Percentiles rank a stretch among this genome's conserved stretches.
These are phyloP conservation scores for Drosophila longiperda DNA, from an alignment of 2,888 invertebrate genomes.

Conservation along the genomic window DNA sequence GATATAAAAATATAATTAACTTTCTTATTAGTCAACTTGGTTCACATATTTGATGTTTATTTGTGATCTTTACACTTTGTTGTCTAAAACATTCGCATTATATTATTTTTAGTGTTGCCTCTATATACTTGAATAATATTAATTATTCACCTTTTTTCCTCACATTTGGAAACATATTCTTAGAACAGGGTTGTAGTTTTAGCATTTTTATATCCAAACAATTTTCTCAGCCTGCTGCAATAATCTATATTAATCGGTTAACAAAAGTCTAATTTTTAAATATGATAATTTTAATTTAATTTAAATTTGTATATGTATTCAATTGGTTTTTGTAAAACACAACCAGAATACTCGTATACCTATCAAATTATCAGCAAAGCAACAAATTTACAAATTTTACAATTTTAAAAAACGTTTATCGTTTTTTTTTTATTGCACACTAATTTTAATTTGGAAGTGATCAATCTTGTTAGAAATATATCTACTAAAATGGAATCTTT, in stretches of 20 bases:
- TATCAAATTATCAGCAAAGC: not conserved
- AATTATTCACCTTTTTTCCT: not conserved
- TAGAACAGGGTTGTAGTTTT: too few species aligned
- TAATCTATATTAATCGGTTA: not conserved
- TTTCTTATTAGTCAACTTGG: not conserved
- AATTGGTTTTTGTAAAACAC: too few species aligned
- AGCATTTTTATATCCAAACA: too few species aligned
- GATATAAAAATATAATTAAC: not conserved
- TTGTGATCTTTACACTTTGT: not conserved
- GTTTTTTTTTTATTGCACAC: not conserved
- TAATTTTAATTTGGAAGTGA: not conserved
- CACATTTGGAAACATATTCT: not conserved
- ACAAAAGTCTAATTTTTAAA: not conserved
- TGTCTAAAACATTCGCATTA: not conserved
- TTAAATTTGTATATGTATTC: too few species aligned
- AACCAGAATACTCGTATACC: too few species aligned
- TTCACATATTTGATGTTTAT: not conserved
- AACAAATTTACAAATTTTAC: not conserved
- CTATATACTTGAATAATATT: not conserved
- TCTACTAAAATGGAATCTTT: not conserved
- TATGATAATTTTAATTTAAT: not conserved
- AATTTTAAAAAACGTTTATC: not conserved
- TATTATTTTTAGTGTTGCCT: not conserved
- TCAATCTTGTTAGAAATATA: not conserved
- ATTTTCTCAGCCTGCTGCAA: not conserved